These are phyloP conservation scores for Cyclina sinensis DNA, from an alignment of 1,140 invertebrate species.

Conservation along the genomic window DNA sequence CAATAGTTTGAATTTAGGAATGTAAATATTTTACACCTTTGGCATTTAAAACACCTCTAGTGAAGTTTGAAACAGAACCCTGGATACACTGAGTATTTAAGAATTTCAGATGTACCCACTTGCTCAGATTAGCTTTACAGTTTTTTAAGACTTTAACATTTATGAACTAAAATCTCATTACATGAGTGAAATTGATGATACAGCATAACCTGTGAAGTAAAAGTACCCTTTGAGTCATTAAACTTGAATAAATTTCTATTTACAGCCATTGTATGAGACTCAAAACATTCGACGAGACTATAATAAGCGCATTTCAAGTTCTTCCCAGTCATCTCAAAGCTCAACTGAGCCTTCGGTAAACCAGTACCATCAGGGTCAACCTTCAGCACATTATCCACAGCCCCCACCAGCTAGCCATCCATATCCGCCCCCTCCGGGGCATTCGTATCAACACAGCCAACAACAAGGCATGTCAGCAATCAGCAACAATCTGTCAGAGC, in stretches of 20 bases:
- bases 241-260: constrained; percentile 7
- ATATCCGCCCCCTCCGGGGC: neutral
- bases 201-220: too few relatives aligned
- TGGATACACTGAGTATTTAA: too few relatives aligned
- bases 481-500: constrained; percentile 94
- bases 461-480: constrained; percentile 87
- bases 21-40: too few relatives aligned
- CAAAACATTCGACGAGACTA: constrained; percentile 70
- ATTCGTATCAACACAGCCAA: neutral
- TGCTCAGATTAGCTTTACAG: too few relatives aligned
- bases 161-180: too few relatives aligned
- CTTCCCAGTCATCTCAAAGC: constrained; percentile 47
- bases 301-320: constrained; percentile 30
- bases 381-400: constrained; percentile 75
- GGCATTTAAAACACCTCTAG: too few relatives aligned
- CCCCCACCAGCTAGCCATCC: neutral
- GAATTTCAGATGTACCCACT: too few relatives aligned
- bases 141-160: too few relatives aligned
- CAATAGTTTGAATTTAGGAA: too few relatives aligned
- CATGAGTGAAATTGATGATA: too few relatives aligned
- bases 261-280: constrained; percentile 81
- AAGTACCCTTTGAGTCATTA: too few relatives aligned
- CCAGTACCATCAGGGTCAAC: constrained; percentile 83
- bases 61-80: too few relatives aligned
- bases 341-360: constrained; percentile 6